Conservation (phyloP, 1,140 invertebrate species). For the Nasonia giraulti region DNA sequence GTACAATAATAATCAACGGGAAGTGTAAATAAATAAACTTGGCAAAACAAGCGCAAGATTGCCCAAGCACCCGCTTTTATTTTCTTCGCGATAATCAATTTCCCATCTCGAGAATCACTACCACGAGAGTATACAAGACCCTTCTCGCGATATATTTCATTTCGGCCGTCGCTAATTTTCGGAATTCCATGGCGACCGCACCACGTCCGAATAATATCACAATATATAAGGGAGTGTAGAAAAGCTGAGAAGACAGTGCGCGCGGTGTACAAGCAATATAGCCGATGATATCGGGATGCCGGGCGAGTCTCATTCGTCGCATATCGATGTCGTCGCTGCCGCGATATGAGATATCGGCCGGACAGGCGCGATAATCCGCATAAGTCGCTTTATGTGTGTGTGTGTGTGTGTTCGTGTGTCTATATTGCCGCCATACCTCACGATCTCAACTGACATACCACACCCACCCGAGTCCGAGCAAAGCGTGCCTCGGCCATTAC, state of each 20-base stretch:
- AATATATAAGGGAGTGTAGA: constrained; percentile 23
- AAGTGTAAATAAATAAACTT: too few species aligned
- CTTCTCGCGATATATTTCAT: constrained; percentile 19
- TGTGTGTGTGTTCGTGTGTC: background rate
- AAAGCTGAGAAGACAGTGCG: constrained; percentile 58
- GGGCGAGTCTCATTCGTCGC: constrained; percentile 72
- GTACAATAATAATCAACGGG: too few species aligned
- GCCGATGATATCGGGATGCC: constrained; percentile 65
- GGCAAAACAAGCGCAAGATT: too few species aligned
- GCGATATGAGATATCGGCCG: constrained; percentile 73
- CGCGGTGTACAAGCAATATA: constrained; percentile 62
- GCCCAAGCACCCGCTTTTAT: too few species aligned
- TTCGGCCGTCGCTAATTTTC: constrained; percentile 42
- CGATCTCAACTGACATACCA: constrained; percentile 65
- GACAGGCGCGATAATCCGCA: constrained; percentile 70
- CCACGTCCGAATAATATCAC: background rate
- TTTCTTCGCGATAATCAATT: too few species aligned
- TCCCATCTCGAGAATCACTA: too few species aligned
- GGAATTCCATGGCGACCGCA: background rate
- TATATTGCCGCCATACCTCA: constrained; percentile 73
- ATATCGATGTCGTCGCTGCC: constrained; percentile 71
- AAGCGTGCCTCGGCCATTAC: background rate
- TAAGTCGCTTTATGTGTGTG: constrained; percentile 63
- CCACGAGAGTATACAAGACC: background rate
- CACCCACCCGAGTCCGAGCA: constrained; percentile 49